Conservation (phyloP, 2,797 vertebrate species). For the Anomalospiza imberbis region DNA sequence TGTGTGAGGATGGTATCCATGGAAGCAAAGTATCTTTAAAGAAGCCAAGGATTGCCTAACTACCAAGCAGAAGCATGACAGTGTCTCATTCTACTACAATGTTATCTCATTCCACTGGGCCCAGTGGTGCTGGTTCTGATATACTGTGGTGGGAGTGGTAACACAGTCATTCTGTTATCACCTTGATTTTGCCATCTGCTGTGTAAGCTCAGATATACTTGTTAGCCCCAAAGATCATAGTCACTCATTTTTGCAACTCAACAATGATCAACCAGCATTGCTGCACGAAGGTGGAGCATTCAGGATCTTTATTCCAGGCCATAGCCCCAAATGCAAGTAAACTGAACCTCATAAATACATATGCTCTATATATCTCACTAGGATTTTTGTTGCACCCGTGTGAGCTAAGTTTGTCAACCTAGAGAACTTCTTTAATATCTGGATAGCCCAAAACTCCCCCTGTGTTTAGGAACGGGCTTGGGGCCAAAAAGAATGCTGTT, state of each 20-base stretch:
- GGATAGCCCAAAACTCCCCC: background rate
- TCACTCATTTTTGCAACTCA: background rate
- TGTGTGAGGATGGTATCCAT: background rate
- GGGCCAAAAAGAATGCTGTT: background rate
- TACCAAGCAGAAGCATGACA: background rate
- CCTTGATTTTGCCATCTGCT: background rate
- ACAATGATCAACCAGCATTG: background rate
- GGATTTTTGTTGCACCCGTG: background rate
- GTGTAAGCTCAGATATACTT: background rate
- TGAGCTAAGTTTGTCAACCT: background rate
- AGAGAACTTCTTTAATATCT: background rate
- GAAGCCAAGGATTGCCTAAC: background rate
- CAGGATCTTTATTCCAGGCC: background rate
- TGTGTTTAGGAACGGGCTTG: background rate
- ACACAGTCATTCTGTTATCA: background rate
- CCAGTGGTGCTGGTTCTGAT: background rate
- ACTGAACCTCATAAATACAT: background rate
- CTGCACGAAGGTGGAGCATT: background rate
- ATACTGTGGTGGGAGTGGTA: background rate
- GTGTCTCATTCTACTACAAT: background rate
- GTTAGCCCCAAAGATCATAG: background rate
- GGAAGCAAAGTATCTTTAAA: background rate
- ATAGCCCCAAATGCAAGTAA: background rate
- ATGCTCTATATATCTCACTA: background rate
- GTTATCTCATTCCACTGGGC: background rate